phyloP scores from a whole-genome alignment of 2,113 vertebrate genomes.

The Urocitellus parryii region DNA sequence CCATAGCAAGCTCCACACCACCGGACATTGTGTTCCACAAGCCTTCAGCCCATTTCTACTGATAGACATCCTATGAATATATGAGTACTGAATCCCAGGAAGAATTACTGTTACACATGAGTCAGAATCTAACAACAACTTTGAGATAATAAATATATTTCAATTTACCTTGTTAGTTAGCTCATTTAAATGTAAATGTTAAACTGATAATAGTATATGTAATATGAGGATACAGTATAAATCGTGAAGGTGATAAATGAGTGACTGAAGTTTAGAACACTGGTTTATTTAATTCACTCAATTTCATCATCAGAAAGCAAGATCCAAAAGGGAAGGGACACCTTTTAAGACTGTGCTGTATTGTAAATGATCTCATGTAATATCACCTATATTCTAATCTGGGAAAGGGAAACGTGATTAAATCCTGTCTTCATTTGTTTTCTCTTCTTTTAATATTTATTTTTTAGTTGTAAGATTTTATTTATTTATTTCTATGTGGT shows the following conservation, averaged over 20 bases:
- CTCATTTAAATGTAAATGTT: background rate
- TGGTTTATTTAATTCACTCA: background rate
- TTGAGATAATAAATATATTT: background rate
- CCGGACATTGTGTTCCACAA: background rate
- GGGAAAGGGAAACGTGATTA: background rate
- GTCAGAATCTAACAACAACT: background rate
- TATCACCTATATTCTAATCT: background rate
- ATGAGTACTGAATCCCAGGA: background rate
- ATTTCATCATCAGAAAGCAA: background rate
- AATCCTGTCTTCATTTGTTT: too few species aligned
- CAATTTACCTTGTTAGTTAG: background rate
- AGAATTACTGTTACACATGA: background rate
- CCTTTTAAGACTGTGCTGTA: background rate
- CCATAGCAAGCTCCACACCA: background rate
- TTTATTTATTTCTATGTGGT: too few species aligned
- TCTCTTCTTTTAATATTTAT: background rate
- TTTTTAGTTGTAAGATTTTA: too few species aligned
- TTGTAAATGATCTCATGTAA: background rate
- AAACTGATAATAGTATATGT: background rate
- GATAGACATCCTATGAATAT: background rate
- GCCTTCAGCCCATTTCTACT: background rate
- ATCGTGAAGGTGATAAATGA: background rate
- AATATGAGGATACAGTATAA: background rate
- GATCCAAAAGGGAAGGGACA: background rate
- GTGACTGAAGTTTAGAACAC: background rate